Conservation (phyloP, 2,797 vertebrate species). For the Myotis planiceps region DNA sequence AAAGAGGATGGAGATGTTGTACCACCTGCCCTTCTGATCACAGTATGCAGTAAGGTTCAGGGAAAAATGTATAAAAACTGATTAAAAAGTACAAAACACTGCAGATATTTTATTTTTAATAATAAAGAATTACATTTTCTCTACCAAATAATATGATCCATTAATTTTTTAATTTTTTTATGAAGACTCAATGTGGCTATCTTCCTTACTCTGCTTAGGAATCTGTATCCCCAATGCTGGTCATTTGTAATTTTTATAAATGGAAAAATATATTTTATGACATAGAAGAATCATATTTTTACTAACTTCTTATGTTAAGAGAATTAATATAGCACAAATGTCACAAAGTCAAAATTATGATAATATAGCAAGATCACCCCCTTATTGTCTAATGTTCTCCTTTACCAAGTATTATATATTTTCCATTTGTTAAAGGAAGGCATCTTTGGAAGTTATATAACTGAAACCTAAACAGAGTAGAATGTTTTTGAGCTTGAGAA, state of each 20-base stretch:
- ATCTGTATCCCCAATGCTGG: too few species aligned
- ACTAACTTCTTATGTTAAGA: not conserved
- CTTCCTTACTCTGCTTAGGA: too few species aligned
- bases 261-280: not conserved
- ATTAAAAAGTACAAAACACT: not conserved
- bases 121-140: not conserved
- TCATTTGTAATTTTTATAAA: not conserved
- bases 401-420: not conserved
- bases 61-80: not conserved
- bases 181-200: not conserved
- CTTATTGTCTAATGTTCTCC: not conserved
- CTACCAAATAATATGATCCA: not conserved
- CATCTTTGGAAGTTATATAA: not conserved
- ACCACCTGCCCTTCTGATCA: not conserved
- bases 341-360: not conserved
- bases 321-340: not conserved
- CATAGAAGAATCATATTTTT: not conserved
- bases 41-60: not conserved
- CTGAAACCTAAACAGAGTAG: not conserved
- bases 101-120: not conserved
- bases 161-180: not conserved
- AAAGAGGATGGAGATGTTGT: not conserved
- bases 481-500: not conserved
- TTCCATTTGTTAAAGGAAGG: slow-evolving; percentile 20
- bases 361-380: not conserved